A percentile compares a stretch with the other conserved stretches of the same genome.
phyloP scores from a whole-genome alignment of 1,140 invertebrate species.

The Dendroctonus ponderosae region DNA sequence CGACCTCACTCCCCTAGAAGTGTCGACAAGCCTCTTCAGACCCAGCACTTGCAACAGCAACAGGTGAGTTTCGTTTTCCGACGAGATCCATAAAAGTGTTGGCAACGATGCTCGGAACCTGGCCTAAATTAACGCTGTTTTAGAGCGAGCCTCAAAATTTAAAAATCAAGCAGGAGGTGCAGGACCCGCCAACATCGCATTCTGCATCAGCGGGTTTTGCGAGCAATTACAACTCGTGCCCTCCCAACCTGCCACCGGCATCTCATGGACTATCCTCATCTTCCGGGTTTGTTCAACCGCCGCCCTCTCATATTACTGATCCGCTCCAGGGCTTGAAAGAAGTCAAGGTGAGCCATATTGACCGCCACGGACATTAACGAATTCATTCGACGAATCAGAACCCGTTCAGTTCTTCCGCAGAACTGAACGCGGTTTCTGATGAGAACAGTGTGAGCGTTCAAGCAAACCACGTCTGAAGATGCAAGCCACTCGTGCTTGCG shows the following conservation, averaged over 20 bases:
- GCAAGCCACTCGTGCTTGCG: no score
- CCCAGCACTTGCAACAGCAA: conserved; percentile 56
- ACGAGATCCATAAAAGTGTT: no score
- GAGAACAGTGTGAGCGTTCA: no score
- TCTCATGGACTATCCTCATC: conserved; percentile 31
- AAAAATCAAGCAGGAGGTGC: conserved; percentile 76
- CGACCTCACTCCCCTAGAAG: conserved; percentile 39
- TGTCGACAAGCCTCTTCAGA: conserved; percentile 43
- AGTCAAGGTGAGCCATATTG: conserved; percentile 62
- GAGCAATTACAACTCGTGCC: neutral
- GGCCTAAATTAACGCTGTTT: neutral
- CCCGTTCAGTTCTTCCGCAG: no score
- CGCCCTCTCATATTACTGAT: conserved; percentile 52
- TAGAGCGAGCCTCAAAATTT: conserved; percentile 69
- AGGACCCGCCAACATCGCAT: conserved; percentile 44
- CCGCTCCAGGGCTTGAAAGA: conserved; percentile 76
- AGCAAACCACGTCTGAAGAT: no score
- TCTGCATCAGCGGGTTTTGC: neutral
- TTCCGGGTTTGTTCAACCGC: conserved; percentile 33
- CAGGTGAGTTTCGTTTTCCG: neutral
- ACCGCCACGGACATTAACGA: neutral
- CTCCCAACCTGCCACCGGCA: conserved; percentile 17
- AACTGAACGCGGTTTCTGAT: no score
- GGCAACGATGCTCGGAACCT: no score
- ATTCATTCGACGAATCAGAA: no score